A percentile compares a stretch with the other conserved stretches of the same genome.
phyloP scores from a whole-genome alignment of 2,797 vertebrate genomes.

The Carcharodon carcharias region DNA sequence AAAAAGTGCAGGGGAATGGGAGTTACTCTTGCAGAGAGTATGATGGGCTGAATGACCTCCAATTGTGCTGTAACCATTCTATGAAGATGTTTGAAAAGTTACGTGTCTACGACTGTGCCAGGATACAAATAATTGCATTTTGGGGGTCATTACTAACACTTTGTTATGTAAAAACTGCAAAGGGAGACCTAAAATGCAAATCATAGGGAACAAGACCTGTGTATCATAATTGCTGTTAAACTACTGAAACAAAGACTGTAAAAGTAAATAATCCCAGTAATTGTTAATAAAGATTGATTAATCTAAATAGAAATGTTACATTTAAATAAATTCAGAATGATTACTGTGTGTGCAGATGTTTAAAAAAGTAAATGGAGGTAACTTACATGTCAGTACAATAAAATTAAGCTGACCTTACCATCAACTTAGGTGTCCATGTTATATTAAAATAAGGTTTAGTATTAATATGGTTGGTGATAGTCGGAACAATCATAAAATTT shows the following conservation, averaged over 20 bases:
- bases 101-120: too few species aligned
- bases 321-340: constrained; percentile 1
- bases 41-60: too few species aligned
- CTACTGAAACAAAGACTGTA: not conserved
- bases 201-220: too few species aligned
- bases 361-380: not conserved
- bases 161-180: too few species aligned
- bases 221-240: not conserved
- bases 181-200: too few species aligned
- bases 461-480: not conserved
- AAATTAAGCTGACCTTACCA: not conserved
- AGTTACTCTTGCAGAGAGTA: too few species aligned
- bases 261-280: not conserved
- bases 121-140: too few species aligned
- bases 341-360: not conserved
- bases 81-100: too few species aligned
- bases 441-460: not conserved
- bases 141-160: too few species aligned
- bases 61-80: too few species aligned
- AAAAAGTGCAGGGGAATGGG: too few species aligned
- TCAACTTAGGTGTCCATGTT: not conserved
- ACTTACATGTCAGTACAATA: not conserved
- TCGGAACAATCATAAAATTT: not conserved
- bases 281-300: not conserved
- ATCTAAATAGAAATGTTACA: not conserved